Evolutionary conservation across 2,113 vertebrate species (phyloP).

Genomic region (Nestor notabilis): DNA sequence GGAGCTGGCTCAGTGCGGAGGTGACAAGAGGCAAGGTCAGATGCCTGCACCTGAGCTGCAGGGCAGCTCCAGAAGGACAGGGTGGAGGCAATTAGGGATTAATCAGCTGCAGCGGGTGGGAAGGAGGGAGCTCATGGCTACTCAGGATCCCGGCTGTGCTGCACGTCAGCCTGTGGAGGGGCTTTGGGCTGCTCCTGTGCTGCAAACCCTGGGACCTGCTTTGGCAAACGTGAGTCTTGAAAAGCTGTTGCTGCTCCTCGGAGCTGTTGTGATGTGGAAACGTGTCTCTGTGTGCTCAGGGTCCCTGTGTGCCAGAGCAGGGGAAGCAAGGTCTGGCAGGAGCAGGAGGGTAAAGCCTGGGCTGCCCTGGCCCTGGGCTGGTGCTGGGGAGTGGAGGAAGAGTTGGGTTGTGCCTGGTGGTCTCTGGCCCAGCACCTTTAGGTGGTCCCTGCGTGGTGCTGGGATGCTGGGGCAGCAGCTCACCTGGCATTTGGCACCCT

Average conservation of each 20-base stretch:
- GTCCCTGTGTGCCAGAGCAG: fast-evolving
- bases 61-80: not conserved
- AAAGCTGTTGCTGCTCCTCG: fast-evolving
- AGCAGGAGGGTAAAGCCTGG: not conserved
- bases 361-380: not conserved
- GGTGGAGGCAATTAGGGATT: slow-evolving; percentile 33
- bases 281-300: fast-evolving
- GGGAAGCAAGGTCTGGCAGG: not conserved
- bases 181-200: fast-evolving
- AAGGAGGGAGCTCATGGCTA: not conserved
- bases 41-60: not conserved
- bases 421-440: not conserved
- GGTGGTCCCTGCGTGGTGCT: not conserved
- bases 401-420: fast-evolving
- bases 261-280: not conserved
- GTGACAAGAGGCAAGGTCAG: not conserved
- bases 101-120: not conserved
- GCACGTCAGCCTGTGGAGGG: not conserved
- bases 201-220: not conserved
- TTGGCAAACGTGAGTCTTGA: not conserved
- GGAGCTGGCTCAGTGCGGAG: not conserved
- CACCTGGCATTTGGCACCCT: not conserved
- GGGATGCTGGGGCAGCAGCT: not conserved
- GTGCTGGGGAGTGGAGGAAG: not conserved
- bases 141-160: not conserved